Conservation (phyloP, 2,888 invertebrate species). For the Phrixothrix hirtus region DNA sequence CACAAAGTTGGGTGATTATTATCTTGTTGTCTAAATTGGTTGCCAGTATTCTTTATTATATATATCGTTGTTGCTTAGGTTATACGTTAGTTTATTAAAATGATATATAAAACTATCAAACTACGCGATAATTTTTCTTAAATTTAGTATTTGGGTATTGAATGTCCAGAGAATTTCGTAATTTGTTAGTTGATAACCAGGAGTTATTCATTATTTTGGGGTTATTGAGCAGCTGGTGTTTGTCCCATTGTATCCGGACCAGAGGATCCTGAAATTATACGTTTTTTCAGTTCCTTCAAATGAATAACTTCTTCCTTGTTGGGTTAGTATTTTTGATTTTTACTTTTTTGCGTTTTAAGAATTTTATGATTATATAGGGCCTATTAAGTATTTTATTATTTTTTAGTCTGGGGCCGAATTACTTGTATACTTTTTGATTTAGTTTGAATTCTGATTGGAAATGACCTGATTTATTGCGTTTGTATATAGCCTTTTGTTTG, state of each 20-base stretch:
- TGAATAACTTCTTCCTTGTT: background rate
- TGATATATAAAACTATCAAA: background rate
- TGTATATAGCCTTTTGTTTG: background rate
- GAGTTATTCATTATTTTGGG: background rate
- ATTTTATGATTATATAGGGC: background rate
- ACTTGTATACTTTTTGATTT: background rate
- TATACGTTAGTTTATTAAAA: background rate
- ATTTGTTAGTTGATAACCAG: background rate
- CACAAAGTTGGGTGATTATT: background rate
- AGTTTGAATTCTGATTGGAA: background rate
- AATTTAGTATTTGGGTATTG: background rate
- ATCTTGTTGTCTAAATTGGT: constrained; percentile 3
- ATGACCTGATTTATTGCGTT: background rate
- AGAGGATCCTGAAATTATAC: background rate
- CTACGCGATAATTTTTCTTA: background rate
- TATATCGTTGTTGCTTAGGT: too few species aligned
- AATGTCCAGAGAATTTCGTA: background rate
- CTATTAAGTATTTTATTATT: background rate
- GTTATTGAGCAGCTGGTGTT: background rate
- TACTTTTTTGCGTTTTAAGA: constrained; percentile 1
- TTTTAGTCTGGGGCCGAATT: background rate
- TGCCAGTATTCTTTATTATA: background rate
- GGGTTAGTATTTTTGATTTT: constrained; percentile 2
- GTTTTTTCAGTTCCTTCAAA: background rate
- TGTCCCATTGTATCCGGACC: background rate